Conservation (phyloP, 2,888 invertebrate species). For the Nomada flava region DNA sequence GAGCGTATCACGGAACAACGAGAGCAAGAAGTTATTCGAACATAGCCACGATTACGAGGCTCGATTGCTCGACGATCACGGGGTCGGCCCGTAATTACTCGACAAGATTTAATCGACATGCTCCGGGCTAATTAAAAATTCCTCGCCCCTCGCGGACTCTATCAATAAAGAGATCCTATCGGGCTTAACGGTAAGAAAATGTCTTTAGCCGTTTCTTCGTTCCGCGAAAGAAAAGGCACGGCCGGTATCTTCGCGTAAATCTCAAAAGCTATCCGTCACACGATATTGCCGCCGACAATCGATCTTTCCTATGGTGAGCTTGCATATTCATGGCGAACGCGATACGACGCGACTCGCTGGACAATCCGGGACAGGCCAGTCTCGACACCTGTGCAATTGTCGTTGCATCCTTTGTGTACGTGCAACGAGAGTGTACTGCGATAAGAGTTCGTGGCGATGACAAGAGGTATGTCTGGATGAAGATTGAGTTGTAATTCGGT, state of each 20-base stretch:
- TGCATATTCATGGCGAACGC: conserved; percentile 62
- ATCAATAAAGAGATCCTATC: conserved; percentile 75
- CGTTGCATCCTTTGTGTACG: conserved; percentile 23
- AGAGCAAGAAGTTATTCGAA: conserved; percentile 6
- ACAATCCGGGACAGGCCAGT: conserved; percentile 19
- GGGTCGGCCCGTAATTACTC: conserved; percentile 77
- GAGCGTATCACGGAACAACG: conserved; percentile 1
- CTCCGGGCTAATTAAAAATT: conserved; percentile 80
- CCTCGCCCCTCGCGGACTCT: conserved; percentile 69
- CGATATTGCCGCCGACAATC: conserved; percentile 61
- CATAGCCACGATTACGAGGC: conserved; percentile 3
- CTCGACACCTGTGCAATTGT: neutral
- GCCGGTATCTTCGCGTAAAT: conserved; percentile 68
- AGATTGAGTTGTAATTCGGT: neutral
- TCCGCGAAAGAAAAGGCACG: conserved; percentile 55
- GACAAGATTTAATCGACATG: conserved; percentile 81
- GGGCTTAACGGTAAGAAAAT: conserved; percentile 74
- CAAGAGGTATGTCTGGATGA: neutral
- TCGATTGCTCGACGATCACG: conserved; percentile 9
- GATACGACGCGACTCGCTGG: conserved; percentile 38
- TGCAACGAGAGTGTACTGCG: neutral
- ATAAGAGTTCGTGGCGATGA: neutral
- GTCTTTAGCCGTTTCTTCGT: conserved; percentile 69
- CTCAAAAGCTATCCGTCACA: conserved; percentile 62
- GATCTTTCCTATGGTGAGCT: conserved; percentile 68